Evolutionary conservation across 2,113 vertebrate genomes (phyloP), one percentile per base, ranked within the genome.

Genomic region (Odobenus rosmarus): DNA sequence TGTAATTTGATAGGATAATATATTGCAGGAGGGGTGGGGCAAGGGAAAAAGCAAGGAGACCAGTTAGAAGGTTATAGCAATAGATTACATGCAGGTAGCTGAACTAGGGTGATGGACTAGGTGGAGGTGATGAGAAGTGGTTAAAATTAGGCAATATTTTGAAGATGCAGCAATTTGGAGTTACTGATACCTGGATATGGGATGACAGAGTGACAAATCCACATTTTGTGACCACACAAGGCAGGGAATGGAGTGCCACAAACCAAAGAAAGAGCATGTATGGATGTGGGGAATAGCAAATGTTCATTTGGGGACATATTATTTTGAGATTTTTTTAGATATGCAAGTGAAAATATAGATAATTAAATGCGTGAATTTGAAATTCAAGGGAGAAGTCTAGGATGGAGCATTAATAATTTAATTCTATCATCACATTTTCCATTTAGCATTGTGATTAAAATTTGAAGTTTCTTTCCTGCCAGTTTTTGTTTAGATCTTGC

Each of bases 321-420:
- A 86, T 36, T 62, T 62, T 97, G 42, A 71, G 19, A 42, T 15
- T 1, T 4, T 61, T 62, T 93, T 71, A 72, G 3, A 83, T 36
- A 46, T 76, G 1, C 0, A 59, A 14, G 1, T 90, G 23, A 0
- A 74, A 93, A 76, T 80, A 12, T n/a, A 61, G 36, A 24, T 49
- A 74, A 82, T 72, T 96, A 85, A 71, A 61, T 55, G 39, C 57
- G 19, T 81, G 21, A 94, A 57, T 92, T 11, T 92, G 13, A 86
- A 81, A 92, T 33, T 97, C 11, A 64, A 23, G 28, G n/a, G 7
- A 85, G 13, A 55, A 71, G 21, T 28, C 16, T 82, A 19, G 1
- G 33, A 57, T 46, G 18, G 16, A 39, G 21, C 39, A n/a, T 67
- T 74, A 53, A 59, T 84, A 51, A 59, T 84, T 81, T n/a, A 87